Percentiles rank a stretch among this genome's conserved stretches.
phyloP scores from a whole-genome alignment of 2,113 vertebrate species.

The Phyllostomus hastatus region DNA sequence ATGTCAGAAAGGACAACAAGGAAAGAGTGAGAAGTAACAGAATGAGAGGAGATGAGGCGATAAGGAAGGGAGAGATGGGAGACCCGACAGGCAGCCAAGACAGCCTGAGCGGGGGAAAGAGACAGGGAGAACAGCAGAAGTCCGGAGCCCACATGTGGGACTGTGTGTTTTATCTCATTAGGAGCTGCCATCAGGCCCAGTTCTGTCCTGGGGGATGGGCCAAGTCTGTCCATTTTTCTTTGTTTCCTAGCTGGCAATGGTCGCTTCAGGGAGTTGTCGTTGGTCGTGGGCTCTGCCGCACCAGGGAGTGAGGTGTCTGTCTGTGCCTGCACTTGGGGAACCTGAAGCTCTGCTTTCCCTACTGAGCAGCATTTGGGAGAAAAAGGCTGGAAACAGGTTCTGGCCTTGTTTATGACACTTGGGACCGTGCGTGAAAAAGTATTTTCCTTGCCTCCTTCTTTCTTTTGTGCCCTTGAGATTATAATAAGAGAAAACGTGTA shows the following conservation, averaged over 20 bases:
- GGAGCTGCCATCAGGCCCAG: too few species aligned
- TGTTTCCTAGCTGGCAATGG: not conserved
- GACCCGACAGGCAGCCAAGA: not conserved
- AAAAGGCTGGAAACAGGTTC: not conserved
- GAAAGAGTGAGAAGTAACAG: not conserved
- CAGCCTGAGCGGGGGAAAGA: not conserved
- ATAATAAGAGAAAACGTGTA: rapidly evolving
- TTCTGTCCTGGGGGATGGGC: not conserved
- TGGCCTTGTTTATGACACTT: not conserved
- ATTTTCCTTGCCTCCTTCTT: not conserved
- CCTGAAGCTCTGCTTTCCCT: not conserved
- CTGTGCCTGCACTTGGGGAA: not conserved
- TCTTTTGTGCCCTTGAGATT: not conserved
- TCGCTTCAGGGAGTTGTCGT: not conserved
- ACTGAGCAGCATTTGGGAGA: not conserved
- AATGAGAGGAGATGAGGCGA: not conserved
- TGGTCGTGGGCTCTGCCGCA: rapidly evolving
- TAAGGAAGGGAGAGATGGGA: too few species aligned
- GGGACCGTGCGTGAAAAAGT: not conserved
- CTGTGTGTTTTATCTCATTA: too few species aligned
- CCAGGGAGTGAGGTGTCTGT: not conserved
- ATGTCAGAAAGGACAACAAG: not conserved
- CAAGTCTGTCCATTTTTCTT: not conserved
- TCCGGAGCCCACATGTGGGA: not conserved
- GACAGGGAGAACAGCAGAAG: too few species aligned